These are phyloP conservation scores for Scaptomyza montana DNA, from an alignment of 1,140 invertebrate species.

Conservation along the genomic window DNA sequence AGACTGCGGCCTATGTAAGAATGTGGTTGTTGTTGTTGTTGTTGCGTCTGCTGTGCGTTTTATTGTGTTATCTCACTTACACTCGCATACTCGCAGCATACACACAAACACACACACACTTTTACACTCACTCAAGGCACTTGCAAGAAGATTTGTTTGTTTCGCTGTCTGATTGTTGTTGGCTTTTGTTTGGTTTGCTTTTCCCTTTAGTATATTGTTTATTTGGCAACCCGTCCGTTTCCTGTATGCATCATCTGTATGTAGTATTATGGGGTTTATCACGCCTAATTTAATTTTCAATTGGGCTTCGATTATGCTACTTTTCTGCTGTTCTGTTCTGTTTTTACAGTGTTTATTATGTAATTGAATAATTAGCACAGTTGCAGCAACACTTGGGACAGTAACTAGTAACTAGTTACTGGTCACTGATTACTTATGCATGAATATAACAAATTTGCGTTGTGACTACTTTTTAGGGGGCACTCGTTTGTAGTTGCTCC, in stretches of 20 bases:
- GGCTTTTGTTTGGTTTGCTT: conserved; percentile 2
- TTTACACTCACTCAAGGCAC: conserved; percentile 35
- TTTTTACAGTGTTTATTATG: neutral
- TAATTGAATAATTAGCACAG: neutral
- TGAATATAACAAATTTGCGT: neutral
- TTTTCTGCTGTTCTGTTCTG: neutral
- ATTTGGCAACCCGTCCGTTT: conserved; percentile 20
- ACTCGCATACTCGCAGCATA: conserved; percentile 19
- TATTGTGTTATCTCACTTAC: conserved; percentile 47
- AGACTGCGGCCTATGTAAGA: neutral
- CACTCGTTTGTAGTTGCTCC: conserved; percentile 44
- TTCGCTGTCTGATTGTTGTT: conserved; percentile 6
- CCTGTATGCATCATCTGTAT: conserved; percentile 11
- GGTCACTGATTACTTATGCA: neutral
- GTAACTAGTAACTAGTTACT: neutral
- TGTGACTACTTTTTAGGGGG: conserved; percentile 1
- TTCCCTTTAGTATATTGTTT: conserved; percentile 12
- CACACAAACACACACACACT: conserved; percentile 1
- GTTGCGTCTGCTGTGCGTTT: conserved; percentile 33
- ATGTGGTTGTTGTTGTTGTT: conserved; percentile 17
- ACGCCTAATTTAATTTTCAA: conserved; percentile 15
- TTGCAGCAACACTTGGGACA: neutral
- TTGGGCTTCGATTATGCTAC: neutral
- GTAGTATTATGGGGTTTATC: neutral
- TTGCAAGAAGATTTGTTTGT: conserved; percentile 33